Conservation (phyloP, 2,797 vertebrate species). For the Yasuhikotakia modesta region DNA sequence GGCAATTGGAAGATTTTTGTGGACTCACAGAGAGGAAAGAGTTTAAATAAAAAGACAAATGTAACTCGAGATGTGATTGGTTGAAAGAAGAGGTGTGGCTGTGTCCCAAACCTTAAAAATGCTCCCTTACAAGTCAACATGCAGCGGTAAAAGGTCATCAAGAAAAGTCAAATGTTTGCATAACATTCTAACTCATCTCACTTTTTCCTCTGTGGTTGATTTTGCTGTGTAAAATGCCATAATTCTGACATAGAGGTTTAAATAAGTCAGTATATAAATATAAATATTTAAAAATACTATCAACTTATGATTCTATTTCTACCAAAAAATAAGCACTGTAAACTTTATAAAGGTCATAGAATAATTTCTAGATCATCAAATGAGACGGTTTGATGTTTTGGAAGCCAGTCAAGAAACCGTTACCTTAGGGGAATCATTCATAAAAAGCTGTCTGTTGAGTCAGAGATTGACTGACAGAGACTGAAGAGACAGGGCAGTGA, state of each 20-base stretch:
- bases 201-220: background rate
- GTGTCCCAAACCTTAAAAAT: background rate
- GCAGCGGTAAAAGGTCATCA: background rate
- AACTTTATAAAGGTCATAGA: no score
- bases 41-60: background rate
- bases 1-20: no score
- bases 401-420: background rate
- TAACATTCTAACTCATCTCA: background rate
- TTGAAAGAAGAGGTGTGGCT: background rate
- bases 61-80: background rate
- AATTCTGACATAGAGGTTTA: background rate
- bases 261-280: background rate
- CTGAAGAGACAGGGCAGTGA: slow-evolving; percentile 10
- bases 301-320: background rate
- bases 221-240: no score
- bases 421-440: background rate
- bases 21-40: background rate
- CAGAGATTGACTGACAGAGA: background rate
- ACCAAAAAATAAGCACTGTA: background rate
- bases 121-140: background rate
- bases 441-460: background rate
- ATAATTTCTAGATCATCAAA: background rate
- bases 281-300: background rate
- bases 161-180: background rate
- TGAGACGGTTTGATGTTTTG: background rate